Evolutionary conservation across 2,888 invertebrate genomes (phyloP).

Genomic region (Stenodema calcarata): DNA sequence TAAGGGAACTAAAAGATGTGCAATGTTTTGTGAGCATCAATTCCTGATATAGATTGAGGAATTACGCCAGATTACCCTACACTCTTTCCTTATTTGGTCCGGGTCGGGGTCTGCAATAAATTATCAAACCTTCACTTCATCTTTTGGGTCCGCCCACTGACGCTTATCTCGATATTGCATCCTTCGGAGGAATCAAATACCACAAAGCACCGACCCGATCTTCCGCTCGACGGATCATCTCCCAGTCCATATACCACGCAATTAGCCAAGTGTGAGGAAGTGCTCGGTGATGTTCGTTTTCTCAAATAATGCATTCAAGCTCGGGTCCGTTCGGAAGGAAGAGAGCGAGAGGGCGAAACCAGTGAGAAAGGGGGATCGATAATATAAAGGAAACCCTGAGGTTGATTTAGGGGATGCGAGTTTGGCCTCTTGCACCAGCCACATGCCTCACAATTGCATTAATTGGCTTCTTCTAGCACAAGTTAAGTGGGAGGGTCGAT

Average conservation of each 20-base stretch:
- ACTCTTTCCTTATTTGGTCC: too few species aligned
- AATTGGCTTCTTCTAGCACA: conserved; percentile 41
- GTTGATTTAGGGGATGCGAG: conserved; percentile 21
- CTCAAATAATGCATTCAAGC: conserved; percentile 10
- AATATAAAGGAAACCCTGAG: conserved; percentile 16
- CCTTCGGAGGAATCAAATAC: not conserved
- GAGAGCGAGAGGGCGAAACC: not conserved
- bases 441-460: conserved; percentile 38
- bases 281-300: not conserved
- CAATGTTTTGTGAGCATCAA: too few species aligned
- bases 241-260: not conserved
- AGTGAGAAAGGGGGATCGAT: not conserved
- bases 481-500: conserved; percentile 7
- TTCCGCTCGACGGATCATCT: not conserved
- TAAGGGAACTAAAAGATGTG: too few species aligned
- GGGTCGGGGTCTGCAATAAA: too few species aligned
- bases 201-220: not conserved
- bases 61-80: too few species aligned
- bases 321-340: conserved; percentile 4
- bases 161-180: not conserved
- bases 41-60: too few species aligned
- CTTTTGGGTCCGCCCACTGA: not conserved
- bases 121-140: too few species aligned
- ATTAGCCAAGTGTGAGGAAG: conserved; percentile 4
- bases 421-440: conserved; percentile 10